Percentiles rank a stretch among this genome's conserved stretches.
phyloP scores from a whole-genome alignment of 2,797 vertebrate species.

The Hippopotamyrus pictus region DNA sequence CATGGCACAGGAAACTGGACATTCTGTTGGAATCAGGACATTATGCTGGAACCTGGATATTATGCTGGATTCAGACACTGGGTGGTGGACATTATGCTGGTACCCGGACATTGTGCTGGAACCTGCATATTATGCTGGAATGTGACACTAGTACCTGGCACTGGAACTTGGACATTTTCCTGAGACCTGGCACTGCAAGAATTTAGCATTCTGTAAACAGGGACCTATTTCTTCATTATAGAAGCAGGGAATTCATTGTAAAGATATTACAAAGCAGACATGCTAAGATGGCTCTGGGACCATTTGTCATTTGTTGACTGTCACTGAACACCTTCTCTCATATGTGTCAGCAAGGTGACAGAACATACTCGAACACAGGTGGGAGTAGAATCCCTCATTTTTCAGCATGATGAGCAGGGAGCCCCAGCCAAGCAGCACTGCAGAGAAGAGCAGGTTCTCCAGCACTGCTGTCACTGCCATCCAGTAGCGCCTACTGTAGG shows the following conservation, averaged over 20 bases:
- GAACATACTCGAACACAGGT: constrained; percentile 62
- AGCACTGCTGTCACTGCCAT: constrained; percentile 72
- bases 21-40: not conserved
- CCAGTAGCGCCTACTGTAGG: constrained; percentile 76
- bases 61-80: not conserved
- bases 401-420: constrained; percentile 84
- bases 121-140: not conserved
- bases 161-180: not conserved
- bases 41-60: not conserved
- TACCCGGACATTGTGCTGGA: not conserved
- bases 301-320: not conserved
- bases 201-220: not conserved
- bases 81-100: not conserved
- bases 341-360: not conserved
- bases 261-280: not conserved
- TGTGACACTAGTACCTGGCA: not conserved
- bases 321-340: not conserved
- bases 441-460: constrained; percentile 80
- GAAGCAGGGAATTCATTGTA: not conserved
- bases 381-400: constrained; percentile 78
- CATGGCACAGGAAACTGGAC: not conserved
- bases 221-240: not conserved
- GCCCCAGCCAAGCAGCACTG: constrained; percentile 78
- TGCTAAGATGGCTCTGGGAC: not conserved
- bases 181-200: not conserved